Percentiles rank a stretch among this genome's conserved stretches.
Conservation (phyloP, 2,113 vertebrate genomes). For the Semnornis frantzii region DNA sequence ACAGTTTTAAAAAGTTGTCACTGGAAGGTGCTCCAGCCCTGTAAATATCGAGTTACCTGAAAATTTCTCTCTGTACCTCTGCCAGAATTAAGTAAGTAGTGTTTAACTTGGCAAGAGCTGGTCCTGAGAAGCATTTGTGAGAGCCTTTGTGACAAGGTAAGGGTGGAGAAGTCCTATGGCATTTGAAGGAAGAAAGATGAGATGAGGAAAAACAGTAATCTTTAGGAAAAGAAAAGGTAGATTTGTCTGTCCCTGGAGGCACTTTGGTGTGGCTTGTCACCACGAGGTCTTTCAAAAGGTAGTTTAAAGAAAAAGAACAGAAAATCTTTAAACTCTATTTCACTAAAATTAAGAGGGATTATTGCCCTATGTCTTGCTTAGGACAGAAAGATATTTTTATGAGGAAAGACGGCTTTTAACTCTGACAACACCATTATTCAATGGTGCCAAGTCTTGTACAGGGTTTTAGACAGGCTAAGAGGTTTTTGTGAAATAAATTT, state of each 20-base stretch:
- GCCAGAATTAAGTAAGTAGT: slow-evolving; percentile 7
- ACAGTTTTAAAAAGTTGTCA: not conserved
- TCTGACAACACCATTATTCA: not conserved
- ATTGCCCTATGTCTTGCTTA: not conserved
- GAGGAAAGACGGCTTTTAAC: not conserved
- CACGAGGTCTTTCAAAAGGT: not conserved
- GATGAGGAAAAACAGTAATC: not conserved
- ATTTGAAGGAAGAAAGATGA: slow-evolving; percentile 24
- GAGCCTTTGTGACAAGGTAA: not conserved
- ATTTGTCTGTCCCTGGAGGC: slow-evolving; percentile 5
- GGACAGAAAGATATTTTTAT: not conserved
- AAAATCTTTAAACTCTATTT: not conserved
- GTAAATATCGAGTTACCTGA: slow-evolving; percentile 10
- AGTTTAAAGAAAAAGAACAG: not conserved
- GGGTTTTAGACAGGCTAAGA: not conserved
- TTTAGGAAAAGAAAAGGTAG: not conserved
- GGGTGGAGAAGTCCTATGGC: not conserved
- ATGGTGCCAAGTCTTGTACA: not conserved
- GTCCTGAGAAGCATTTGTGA: not conserved
- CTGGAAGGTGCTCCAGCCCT: slow-evolving; percentile 14
- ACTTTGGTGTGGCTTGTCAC: not conserved
- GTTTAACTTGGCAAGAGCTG: not conserved
- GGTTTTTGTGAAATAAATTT: not conserved
- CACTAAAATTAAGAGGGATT: not conserved
- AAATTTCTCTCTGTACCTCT: not conserved